Evolutionary conservation across 2,888 invertebrate genomes (phyloP), one percentile per base, ranked within the genome.

Genomic region (Drosophila sordidapex): DNA sequence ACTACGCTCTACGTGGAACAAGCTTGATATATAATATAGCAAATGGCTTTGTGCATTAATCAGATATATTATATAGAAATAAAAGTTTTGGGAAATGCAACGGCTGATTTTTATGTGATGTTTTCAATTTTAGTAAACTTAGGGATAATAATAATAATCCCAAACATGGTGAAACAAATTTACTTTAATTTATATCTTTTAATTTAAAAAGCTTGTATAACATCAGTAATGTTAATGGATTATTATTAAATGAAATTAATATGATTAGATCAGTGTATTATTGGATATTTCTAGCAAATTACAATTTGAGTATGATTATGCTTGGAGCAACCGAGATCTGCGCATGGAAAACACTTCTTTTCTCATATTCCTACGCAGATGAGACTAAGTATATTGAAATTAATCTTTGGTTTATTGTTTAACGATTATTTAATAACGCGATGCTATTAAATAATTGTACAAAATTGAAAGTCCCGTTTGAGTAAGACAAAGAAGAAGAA

Each of bases 41-140:
- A 57, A 56, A 49, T 29, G 31, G 29, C 29, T 38, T 31, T 59
- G 13, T 29, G 15, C 29, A 13, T 60, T 38, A 49, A 49, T 59
- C 49, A 64, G 51, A n/a, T 33, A 57, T 46, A 31, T 36, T 18
- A 49, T 49, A 27, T 11, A 18, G 11, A 49, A 49, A 27, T 4
- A 10, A 49, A 27, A 49, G 49, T 18, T 27, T 49, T 2, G 10
- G 10, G 1, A 27, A 27, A 49, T 27, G 2, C 18, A 36, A 36
- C 36, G 36, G 36, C 25, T 18, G 18, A 38, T 25, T 15, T 46
- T 25, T 46, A 15, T 25, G 25, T 8, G 0, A 46, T 15, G 15
- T 46, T 15, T 15, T 46, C 21, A 46, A 46, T n/a, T 10, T n/a
- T n/a, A 46, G 1, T 21, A 11, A 40, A 5, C 11, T 40, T 40